Base-by-base conservation (phyloP, 1,140 invertebrate genomes). In the Drosophila bipectinata region DNA sequence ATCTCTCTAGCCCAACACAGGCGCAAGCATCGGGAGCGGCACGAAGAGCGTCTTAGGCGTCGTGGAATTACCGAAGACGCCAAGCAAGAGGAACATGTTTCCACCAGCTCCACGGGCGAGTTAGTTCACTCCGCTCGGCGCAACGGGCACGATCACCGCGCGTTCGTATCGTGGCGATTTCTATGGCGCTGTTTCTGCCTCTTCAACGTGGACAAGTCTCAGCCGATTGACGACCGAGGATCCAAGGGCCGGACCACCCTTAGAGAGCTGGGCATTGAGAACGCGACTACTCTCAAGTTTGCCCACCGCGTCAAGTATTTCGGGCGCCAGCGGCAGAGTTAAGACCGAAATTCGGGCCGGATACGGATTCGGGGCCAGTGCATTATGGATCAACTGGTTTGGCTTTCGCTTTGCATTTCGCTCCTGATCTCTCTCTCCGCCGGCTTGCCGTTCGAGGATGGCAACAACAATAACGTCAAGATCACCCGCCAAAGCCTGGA, bases 141-240 rank as follows among this genome's bases (percentile, higher is more conserved):
- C 64, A 90, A 79, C 89, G 84, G 90, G 30, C 87, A 90, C 58
- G 72, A 81, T 58, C 90, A 91, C 74, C 79, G 88, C 44, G 68
- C 92, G 55, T 93, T 93, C 68, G 93, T 96, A 15, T 95, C 94
- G 83, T 96, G 95, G 95, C 92, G 92, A 37, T 95, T 95, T 91
- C 90, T 96, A 71, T 96, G 95, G 95, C 93, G 92, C 71, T 94
- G 94, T 10, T 94, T 94, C 81, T 93, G 93, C 92, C 88, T 96
- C 14, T 93, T 93, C 61, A 87, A 91, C 74, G 73, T 85, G 72
- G 85, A 87, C 28, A 84, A 74, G 18, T 83, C 91, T 78, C 73
- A 75, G 60, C 74, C 90, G 67, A 83, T 91, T 56, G 72, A 88
- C 76, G 77, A 90, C 57, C 62, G 93, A 93, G 63, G 81, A 92